These are phyloP conservation scores for Bellardia bayeri DNA, from an alignment of 2,888 invertebrate genomes.

Conservation along the genomic window DNA sequence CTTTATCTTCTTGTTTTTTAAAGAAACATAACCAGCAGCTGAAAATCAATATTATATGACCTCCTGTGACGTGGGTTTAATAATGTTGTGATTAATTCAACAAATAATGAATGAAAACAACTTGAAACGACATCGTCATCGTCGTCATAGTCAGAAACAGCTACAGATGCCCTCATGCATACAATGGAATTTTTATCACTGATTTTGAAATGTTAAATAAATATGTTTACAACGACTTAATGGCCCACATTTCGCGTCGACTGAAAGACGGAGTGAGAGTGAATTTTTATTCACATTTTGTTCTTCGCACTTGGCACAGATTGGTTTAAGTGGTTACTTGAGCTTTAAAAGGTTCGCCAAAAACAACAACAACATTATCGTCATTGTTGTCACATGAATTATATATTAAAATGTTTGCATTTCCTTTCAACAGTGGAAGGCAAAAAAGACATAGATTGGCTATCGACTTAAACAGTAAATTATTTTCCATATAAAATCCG, in stretches of 20 bases:
- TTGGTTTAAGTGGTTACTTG: slow-evolving; percentile 66
- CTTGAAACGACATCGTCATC: slow-evolving; percentile 20
- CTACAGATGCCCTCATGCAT: slow-evolving; percentile 2
- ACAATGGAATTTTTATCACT: slow-evolving; percentile 23
- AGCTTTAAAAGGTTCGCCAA: slow-evolving; percentile 48
- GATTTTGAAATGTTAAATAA: slow-evolving; percentile 3
- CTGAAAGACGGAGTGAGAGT: slow-evolving; percentile 33
- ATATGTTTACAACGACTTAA: slow-evolving; percentile 50
- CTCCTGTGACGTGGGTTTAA: slow-evolving; percentile 32
- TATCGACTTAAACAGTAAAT: too few relatives aligned
- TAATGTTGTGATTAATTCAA: slow-evolving; percentile 51
- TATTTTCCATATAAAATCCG: too few relatives aligned
- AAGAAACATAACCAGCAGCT: neutral
- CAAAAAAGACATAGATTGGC: neutral
- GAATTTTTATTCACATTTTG: slow-evolving; percentile 22
- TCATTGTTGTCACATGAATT: slow-evolving; percentile 26
- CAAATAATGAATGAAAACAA: slow-evolving; percentile 20
- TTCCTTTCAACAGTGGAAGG: neutral
- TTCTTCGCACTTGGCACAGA: slow-evolving; percentile 66
- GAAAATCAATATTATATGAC: slow-evolving; percentile 54
- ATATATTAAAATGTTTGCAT: slow-evolving; percentile 14
- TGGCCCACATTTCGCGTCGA: slow-evolving; percentile 49
- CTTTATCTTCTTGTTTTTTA: neutral
- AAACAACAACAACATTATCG: slow-evolving; percentile 32
- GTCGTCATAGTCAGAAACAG: neutral